phyloP scores from a whole-genome alignment of 2,888 invertebrate genomes.

The Volucella bombylans region DNA sequence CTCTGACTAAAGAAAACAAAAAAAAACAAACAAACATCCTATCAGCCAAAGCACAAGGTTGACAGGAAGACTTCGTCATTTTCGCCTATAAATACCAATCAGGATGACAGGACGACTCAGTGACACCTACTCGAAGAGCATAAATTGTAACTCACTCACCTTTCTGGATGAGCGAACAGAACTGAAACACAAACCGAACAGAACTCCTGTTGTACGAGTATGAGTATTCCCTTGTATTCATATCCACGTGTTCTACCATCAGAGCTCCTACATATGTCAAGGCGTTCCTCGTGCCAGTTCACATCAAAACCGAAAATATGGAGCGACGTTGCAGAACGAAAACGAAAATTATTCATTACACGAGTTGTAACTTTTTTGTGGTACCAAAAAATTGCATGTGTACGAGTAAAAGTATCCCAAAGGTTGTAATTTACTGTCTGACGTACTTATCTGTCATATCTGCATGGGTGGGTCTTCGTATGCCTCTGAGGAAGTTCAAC shows the following conservation, averaged over 20 bases:
- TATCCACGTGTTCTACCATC: background rate
- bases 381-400: background rate
- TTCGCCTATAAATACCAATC: conserved; percentile 72
- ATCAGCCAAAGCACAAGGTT: conserved; percentile 64
- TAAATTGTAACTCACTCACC: conserved; percentile 66
- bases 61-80: conserved; percentile 68
- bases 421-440: conserved; percentile 39
- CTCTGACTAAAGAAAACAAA: background rate
- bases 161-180: conserved; percentile 38
- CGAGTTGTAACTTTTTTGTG: conserved; percentile 11
- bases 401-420: conserved; percentile 13
- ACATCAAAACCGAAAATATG: conserved; percentile 46
- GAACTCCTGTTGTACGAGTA: no score
- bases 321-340: conserved; percentile 53
- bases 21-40: background rate
- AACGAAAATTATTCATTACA: conserved; percentile 38
- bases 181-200: background rate
- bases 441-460: background rate
- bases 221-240: no score
- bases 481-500: conserved; percentile 54
- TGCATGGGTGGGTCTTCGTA: conserved; percentile 17
- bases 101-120: conserved; percentile 59
- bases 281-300: background rate
- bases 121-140: conserved; percentile 56
- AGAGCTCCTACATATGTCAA: conserved; percentile 16